These are phyloP conservation scores for Coecobrya sp. DNA, from an alignment of 2,888 invertebrate species.

Conservation along the genomic window DNA sequence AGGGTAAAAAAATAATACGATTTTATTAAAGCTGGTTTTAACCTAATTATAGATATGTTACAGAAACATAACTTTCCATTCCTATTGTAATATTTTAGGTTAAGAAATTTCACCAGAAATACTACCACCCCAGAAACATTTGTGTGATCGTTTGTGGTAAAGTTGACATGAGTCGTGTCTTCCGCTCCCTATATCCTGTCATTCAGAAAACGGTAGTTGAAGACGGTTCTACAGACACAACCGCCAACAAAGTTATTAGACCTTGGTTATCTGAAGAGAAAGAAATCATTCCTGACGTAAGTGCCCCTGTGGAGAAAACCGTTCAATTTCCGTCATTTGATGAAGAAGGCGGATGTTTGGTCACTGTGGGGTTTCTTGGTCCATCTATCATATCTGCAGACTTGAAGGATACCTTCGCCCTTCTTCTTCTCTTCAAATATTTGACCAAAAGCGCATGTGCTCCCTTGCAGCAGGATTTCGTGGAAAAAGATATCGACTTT, in stretches of 20 bases:
- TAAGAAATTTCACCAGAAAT: constrained; percentile 93
- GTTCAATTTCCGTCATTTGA: constrained; percentile 92
- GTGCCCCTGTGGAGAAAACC: constrained; percentile 89
- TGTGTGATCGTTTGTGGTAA: constrained; percentile 95
- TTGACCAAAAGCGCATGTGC: constrained; percentile 95
- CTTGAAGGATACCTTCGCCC: constrained; percentile 87
- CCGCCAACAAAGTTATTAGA: constrained; percentile 87
- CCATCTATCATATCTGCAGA: constrained; percentile 90
- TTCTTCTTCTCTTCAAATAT: constrained; percentile 91
- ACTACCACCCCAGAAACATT: constrained; percentile 96
- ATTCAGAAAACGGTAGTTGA: constrained; percentile 90
- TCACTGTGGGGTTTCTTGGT: constrained; percentile 93
- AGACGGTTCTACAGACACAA: no score
- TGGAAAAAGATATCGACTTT: constrained; percentile 93
- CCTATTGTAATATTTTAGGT: constrained; percentile 89
- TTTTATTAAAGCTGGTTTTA: no score
- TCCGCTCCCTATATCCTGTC: constrained; percentile 91
- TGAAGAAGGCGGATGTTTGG: constrained; percentile 89
- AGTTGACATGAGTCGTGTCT: constrained; percentile 92
- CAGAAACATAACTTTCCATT: not conserved
- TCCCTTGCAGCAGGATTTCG: constrained; percentile 94
- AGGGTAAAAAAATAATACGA: no score
- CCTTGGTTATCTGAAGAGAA: constrained; percentile 93
- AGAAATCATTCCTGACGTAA: constrained; percentile 90
- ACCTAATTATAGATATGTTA: not conserved